Evolutionary conservation across 2,888 invertebrate species (phyloP), one percentile per base, ranked within the genome.

Genomic region (Phalangium opilio): DNA sequence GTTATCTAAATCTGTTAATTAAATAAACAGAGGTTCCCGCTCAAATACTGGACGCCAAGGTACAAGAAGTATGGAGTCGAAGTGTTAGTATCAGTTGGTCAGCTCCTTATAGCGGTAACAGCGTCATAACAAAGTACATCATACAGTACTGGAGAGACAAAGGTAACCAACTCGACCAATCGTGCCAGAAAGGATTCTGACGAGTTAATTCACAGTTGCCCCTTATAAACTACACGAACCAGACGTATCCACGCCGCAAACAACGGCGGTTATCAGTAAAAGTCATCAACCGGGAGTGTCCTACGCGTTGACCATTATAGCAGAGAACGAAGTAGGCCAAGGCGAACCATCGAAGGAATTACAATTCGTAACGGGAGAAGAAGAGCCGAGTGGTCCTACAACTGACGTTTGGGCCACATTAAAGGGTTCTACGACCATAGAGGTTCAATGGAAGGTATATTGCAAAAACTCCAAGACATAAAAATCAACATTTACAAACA

Each of bases 281-380:
- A 53, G 51, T 41, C 39, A 58, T 10, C 48, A 50, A 14, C 58
- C 58, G 1, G 57, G 57, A 10, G 48, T 52, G 1, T 48, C 56
- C 1, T 58, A 58, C 21, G 57, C 54, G 8, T 51, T 56, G 33
- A 53, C 53, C n/a, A 49, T 58, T 4, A 39, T 57, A 1, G 58
- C 56, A 3, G 58, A 58, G 40, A 58, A 58, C 41, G 57, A 57
- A 21, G 56, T 58, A 19, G 58, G 58, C 2, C 51, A 52, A n/a
- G 53, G 58, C 5, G 45, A 50, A 39, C 53, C 58, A 7, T 55
- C 57, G 1, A 50, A 55, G 7, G 44, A 49, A 4, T 44, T 58
- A 5, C 48, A 43, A 10, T 50, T 58, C 18, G 35, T 46, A 2
- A 58, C 58, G 1, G 58, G 57, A 38, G 57, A 58, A 47, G 58